Evolutionary conservation across 2,888 invertebrate genomes (phyloP), one percentile per base, ranked within the genome.

Genomic region (Stegophylla sp.): DNA sequence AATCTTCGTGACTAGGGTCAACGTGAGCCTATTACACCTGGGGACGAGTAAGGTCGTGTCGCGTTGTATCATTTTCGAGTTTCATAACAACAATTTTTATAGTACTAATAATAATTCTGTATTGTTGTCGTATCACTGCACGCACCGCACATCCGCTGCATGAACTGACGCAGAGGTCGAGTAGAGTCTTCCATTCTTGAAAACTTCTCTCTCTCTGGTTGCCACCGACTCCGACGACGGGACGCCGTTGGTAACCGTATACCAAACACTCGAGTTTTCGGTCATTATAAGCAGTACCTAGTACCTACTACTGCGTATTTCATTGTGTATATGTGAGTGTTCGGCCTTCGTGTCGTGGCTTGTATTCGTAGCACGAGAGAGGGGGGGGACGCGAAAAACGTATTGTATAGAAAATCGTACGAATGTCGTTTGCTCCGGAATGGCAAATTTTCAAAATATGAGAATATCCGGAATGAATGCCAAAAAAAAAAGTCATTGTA

Each of bases 1-100:
- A n/a, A n/a, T n/a, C n/a, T n/a, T n/a, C n/a, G n/a, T n/a, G n/a
- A n/a, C n/a, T n/a, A n/a, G n/a, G n/a, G n/a, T n/a, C n/a, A n/a
- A n/a, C 48, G 43, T 4, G 43, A 10, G 43, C 48, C n/a, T 53
- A 20, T 43, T 10, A 4, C 45, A 20, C 56, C 56, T 3, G 56
- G 0, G 43, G 41, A 66, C 41, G 20, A 43, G 26, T 69, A 34
- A 69, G 69, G 48, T 51, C 51, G 28, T 7, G 34, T 34, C 34
- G 34, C 12, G 26, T 34, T 34, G 51, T 53, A 71, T 71, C 20
- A 34, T 34, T 71, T 71, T 53, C 69, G 20, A 7, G 69, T 71
- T 51, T 71, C 34, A 28, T 53, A 71, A 53, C 28, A 69, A 67
- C 15, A 23, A 67, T 23, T 7, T 53, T n/a, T 0, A 48, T 48